Base-by-base conservation (phyloP, 2,113 vertebrate genomes). In the Cinclus mexicanus region DNA sequence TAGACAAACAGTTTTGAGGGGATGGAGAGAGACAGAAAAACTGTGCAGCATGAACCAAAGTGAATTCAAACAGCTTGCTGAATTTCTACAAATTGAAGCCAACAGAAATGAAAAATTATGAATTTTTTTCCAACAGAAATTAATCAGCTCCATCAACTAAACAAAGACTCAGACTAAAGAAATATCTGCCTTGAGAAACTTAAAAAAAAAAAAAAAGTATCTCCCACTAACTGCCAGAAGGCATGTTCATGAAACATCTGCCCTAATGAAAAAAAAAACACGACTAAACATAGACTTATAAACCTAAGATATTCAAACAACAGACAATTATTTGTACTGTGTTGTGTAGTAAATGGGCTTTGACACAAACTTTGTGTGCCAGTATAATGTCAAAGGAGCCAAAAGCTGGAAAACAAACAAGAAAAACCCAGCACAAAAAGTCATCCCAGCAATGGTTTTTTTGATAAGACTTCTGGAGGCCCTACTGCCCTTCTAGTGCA, bases 111-210 rank as follows among this genome's bases (percentile, higher is more conserved):
- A 90, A 89, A 87, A 81, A 52, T 19, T 42, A 79, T 15, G 1
- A 94, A 70, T 10, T 55, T 29, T 65, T 69, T 80, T 83, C 86
- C 89, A 92, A 85, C 14, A 92, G 44, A 92, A 93, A 90, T 77
- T 63, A 90, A 93, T 82, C 86, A 83, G 18, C 44, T 89, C 35
- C 49, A 6, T 52, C 56, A 90, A 47, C 60, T 70, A 70, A 90
- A 69, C 86, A 87, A 75, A 55, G 76, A 64, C 22, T 47, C 31
- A 26, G 55, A 42, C 49, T 83, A 42, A 90, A 80, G 65, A 87
- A 89, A 59, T 44, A 90, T 52, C 72, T 74, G 69, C 35, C 47
- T 89, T 78, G 56, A 52, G 53, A 86, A 92, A 89, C 11, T 59
- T 81, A 28, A 57, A 60, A 88, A 57, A 37, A 90, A 93, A 77